Evolutionary conservation across 2,797 vertebrate genomes (phyloP), one percentile per base, ranked within the genome.

Genomic region (Podargus strigoides): DNA sequence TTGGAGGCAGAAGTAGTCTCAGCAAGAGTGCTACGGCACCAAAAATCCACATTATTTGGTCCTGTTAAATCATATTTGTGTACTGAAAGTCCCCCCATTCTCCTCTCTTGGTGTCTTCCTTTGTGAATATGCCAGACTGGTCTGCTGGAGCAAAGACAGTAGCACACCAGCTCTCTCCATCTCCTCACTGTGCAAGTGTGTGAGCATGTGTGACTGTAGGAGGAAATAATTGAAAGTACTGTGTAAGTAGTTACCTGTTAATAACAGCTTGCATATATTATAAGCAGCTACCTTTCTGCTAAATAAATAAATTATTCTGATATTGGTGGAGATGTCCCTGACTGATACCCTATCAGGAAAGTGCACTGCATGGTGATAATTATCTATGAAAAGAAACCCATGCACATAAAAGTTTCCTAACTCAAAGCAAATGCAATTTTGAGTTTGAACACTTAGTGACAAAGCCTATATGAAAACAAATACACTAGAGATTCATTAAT

Each of bases 221-320:
- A 94, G 69, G 56, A 93, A 91, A 78, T 94, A 74, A 96, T 59
- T 80, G 62, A 34, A 93, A 85, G 75, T 66, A 82, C 87, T 27
- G 20, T 53, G 50, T 75, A 67, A 94, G 59, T 52, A 94, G 39
- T 82, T 94, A 66, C 55, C 62, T 84, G 39, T 72, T 88, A 91
- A 66, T 90, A 93, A 92, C 64, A 94, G 87, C 52, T 94, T 94
- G 69, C 41, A 76, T 59, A 19, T 91, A 92, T 87, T 87, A 93
- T 92, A 72, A 94, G 82, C 72, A 89, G 37, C n/a, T 60, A 66
- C 18, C 15, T 44, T 94, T 82, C 67, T 92, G 56, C 63, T 86
- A 94, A 91, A 89, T 78, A 84, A 90, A 94, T 69, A 87, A 89
- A 80, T 56, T 87, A 36, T 81, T 78, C 75, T 91, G 53, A 77